These are phyloP conservation scores for Aphelinus certus DNA, from an alignment of 1,140 invertebrate species.

Conservation along the genomic window DNA sequence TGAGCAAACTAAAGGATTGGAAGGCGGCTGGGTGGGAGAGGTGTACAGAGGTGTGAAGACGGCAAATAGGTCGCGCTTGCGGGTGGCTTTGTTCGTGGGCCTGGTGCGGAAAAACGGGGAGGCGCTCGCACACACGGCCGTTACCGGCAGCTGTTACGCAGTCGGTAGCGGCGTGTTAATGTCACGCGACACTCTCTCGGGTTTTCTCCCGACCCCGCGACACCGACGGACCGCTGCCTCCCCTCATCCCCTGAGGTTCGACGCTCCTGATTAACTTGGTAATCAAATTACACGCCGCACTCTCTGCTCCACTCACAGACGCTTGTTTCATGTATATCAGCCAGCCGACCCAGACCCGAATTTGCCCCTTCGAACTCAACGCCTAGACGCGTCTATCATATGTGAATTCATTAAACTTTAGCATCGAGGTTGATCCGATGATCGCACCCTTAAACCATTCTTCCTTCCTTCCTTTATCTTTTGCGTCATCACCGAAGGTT, in stretches of 20 bases:
- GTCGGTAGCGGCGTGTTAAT: conserved; percentile 46
- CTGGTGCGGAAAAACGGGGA: too few species aligned
- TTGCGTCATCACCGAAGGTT: too few species aligned
- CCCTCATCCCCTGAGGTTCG: conserved; percentile 24
- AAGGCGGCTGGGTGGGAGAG: too few species aligned
- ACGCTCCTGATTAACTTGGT: conserved; percentile 50
- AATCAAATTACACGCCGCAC: conserved; percentile 45
- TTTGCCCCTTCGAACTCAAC: too few species aligned
- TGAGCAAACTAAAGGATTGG: too few species aligned
- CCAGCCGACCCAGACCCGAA: too few species aligned
- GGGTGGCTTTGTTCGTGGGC: background rate
- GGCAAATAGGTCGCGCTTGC: background rate
- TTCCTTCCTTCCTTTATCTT: too few species aligned
- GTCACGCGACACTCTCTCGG: conserved; percentile 38
- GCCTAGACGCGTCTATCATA: too few species aligned
- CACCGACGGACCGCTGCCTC: conserved; percentile 19
- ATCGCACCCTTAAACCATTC: too few species aligned
- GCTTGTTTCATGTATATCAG: too few species aligned
- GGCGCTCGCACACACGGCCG: conserved; percentile 38
- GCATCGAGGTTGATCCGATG: too few species aligned
- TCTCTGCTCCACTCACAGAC: background rate
- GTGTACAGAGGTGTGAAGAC: background rate
- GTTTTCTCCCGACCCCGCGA: conserved; percentile 22
- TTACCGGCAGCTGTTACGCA: conserved; percentile 51
- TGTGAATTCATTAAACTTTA: too few species aligned